phyloP scores from a whole-genome alignment of 2,888 invertebrate species.

The Orthosia gracilis region DNA sequence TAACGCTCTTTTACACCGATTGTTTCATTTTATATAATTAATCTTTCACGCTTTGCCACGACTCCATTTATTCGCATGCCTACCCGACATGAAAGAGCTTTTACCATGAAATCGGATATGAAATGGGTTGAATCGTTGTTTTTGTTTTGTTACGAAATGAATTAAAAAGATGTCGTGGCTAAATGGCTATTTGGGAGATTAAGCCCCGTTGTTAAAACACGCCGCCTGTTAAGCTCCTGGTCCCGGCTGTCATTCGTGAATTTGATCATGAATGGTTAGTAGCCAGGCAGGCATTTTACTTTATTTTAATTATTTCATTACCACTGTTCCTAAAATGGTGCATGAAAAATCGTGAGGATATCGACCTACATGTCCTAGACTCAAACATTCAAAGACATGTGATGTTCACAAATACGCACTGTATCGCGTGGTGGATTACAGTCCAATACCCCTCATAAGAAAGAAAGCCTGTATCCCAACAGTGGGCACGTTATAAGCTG shows the following conservation, averaged over 20 bases:
- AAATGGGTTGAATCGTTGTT: conserved; percentile 33
- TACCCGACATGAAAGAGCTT: conserved; percentile 55
- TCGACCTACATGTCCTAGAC: no score
- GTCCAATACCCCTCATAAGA: no score
- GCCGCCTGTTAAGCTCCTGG: not conserved
- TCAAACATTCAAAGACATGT: no score
- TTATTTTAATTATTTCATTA: no score
- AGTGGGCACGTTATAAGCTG: no score
- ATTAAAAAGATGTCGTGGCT: conserved; percentile 42
- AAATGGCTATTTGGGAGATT: conserved; percentile 32
- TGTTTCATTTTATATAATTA: conserved; percentile 59
- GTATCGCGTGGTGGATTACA: no score
- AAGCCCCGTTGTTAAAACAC: not conserved
- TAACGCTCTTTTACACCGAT: conserved; percentile 45
- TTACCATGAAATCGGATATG: conserved; percentile 24
- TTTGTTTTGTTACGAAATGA: conserved; percentile 35
- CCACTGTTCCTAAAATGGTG: no score
- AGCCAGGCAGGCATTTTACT: no score
- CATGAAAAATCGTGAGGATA: no score
- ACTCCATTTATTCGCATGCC: conserved; percentile 40
- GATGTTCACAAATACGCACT: no score
- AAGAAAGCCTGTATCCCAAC: no score
- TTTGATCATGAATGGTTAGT: no score
- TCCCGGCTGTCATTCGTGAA: not conserved
- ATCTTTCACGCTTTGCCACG: conserved; percentile 49